A percentile compares a stretch with the other conserved stretches of the same genome.
These are phyloP conservation scores for Menura novaehollandiae DNA, from an alignment of 2,113 vertebrate genomes.

Conservation along the genomic window DNA sequence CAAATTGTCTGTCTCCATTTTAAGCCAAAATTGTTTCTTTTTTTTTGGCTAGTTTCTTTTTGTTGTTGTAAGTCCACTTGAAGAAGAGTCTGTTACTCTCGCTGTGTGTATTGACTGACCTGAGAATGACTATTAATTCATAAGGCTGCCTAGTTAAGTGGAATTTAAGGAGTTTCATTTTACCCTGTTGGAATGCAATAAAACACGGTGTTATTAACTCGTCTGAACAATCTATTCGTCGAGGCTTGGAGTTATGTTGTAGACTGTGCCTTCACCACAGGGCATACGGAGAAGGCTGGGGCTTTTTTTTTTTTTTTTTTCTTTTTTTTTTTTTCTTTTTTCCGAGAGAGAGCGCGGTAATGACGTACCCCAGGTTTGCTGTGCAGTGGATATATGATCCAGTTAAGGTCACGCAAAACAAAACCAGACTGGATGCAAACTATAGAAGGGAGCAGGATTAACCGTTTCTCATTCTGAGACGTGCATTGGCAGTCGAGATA, in stretches of 20 bases:
- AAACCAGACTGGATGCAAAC: background rate
- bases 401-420: conserved; percentile 15
- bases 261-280: background rate
- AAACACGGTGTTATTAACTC: conserved; percentile 28
- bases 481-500: background rate
- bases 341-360: background rate
- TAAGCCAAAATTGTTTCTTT: background rate
- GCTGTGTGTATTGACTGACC: background rate
- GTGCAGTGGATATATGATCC: background rate
- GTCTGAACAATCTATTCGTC: conserved; percentile 6
- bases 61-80: background rate
- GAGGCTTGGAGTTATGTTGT: conserved; percentile 4
- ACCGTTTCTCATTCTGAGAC: background rate
- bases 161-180: conserved; percentile 60
- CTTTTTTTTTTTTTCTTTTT: background rate
- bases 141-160: conserved; percentile 50
- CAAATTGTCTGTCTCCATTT: background rate
- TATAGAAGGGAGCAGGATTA: background rate
- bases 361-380: background rate
- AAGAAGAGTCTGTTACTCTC: conserved; percentile 35
- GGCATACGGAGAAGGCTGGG: background rate
- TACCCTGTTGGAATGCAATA: conserved; percentile 39
- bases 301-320: background rate
- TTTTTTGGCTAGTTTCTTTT: background rate
- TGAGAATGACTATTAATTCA: conserved; percentile 39